Evolutionary conservation across 2,797 vertebrate species (phyloP).

Genomic region (Gouania willdenowi): DNA sequence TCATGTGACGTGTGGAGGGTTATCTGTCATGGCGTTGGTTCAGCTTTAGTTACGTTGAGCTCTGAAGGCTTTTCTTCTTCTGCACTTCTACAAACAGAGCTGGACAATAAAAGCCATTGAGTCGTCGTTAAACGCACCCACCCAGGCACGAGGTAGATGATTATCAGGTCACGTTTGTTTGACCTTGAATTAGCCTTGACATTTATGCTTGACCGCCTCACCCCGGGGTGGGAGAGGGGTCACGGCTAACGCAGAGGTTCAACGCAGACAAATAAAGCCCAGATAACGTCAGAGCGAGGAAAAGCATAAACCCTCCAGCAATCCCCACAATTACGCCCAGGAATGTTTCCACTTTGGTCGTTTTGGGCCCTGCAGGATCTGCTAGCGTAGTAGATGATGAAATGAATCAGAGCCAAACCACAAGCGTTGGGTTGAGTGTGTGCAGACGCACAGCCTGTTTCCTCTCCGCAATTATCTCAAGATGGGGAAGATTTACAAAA

Average conservation of each 20-base stretch:
- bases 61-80: too few relatives aligned
- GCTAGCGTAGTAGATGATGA: background rate
- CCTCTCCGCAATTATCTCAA: slow-evolving; percentile 20
- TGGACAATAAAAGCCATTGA: slow-evolving; percentile 17
- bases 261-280: background rate
- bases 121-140: slow-evolving; percentile 10
- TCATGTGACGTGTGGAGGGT: too few relatives aligned
- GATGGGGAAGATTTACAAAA: slow-evolving; percentile 22
- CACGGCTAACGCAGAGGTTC: slow-evolving; percentile 13
- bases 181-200: slow-evolving; percentile 66
- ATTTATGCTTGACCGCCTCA: slow-evolving; percentile 41
- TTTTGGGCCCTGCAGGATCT: background rate
- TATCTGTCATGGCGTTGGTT: too few relatives aligned
- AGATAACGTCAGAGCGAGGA: background rate
- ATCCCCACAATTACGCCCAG: too few relatives aligned
- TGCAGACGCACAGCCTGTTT: slow-evolving; percentile 12
- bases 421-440: slow-evolving; percentile 4
- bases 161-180: slow-evolving; percentile 54
- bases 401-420: slow-evolving; percentile 16
- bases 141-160: slow-evolving; percentile 39
- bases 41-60: too few relatives aligned
- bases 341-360: too few relatives aligned
- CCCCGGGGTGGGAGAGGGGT: background rate
- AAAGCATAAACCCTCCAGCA: too few relatives aligned
- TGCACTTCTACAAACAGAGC: too few relatives aligned